Base-by-base conservation (phyloP, 2,797 vertebrate species). In the Sebastes hopkinsi region DNA sequence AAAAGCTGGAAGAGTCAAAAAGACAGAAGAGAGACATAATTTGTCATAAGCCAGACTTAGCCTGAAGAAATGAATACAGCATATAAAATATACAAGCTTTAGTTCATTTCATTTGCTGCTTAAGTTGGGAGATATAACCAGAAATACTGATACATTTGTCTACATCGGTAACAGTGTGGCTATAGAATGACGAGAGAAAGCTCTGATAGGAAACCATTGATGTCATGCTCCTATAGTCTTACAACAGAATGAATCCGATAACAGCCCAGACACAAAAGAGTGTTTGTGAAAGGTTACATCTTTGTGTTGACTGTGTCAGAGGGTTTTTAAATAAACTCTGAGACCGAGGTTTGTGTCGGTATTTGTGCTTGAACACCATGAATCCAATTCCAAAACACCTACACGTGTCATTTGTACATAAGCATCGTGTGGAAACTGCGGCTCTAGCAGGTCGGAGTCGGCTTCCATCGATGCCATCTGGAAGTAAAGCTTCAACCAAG, bases 401-500 rank as follows among this genome's bases (percentile, higher is more conserved):
- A 90, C 88, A 5, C 60, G 96, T 25, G 97, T 96, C 85, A 97
- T 97, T 71, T 96, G 96, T 79, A 97, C 85, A 77, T 97, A 98
- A 22, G 87, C 93, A 70, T 97, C 97, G 90, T 96, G 96, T 89
- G 97, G 96, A 95, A 97, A 97, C 87, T 97, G 97, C 86, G 96
- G 96, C 94, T 97, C 94, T 62, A 97, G 95, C 72, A 97, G 94
- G 88, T 97, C 95, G 0, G 95, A 94, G 79, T 91, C 82, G n/a
- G 95, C 92, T 80, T 93, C 95, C 84, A 97, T 89, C 64, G 96
- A 96, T 54, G 96, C 94, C 81, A 97, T 93, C 95, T 98, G 97
- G 72, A 97, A 94, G 88, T 97, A 97, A 76, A 97, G 95, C 78
- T 97, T 97, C 80, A 98, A 91, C 97, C 97, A 98, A 7, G 96